Percentiles rank a stretch among this genome's conserved stretches.
phyloP scores from a whole-genome alignment of 2,888 invertebrate genomes.

The Adineta ricciae region DNA sequence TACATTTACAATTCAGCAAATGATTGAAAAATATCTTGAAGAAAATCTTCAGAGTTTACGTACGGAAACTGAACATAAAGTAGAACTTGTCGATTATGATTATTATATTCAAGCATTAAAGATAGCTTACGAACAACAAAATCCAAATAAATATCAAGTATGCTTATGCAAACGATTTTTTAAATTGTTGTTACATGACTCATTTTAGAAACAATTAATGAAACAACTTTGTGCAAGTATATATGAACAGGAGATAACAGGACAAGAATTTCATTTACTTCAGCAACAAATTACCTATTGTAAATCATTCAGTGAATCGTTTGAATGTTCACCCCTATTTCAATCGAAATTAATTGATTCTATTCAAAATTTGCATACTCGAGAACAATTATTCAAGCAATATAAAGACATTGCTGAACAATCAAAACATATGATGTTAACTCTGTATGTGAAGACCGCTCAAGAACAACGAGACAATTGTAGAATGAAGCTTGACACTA shows the following conservation, averaged over 20 bases:
- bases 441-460: neutral
- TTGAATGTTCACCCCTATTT: neutral
- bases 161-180: too few relatives aligned
- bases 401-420: neutral
- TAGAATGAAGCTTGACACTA: neutral
- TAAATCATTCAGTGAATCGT: neutral
- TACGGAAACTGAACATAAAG: too few relatives aligned
- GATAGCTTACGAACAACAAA: too few relatives aligned
- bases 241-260: neutral
- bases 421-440: neutral
- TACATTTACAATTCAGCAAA: too few relatives aligned
- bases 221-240: neutral
- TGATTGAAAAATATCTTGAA: too few relatives aligned
- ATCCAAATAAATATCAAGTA: too few relatives aligned
- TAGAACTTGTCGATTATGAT: too few relatives aligned
- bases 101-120: too few relatives aligned
- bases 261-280: neutral
- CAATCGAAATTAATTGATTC: neutral
- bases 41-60: too few relatives aligned
- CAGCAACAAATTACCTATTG: neutral
- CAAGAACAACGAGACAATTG: neutral
- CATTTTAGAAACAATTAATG: neutral
- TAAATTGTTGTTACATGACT: too few relatives aligned
- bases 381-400: neutral
- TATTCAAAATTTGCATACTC: neutral